These are phyloP conservation scores for Stratiomys singularior DNA, from an alignment of 2,888 invertebrate species.

Conservation along the genomic window DNA sequence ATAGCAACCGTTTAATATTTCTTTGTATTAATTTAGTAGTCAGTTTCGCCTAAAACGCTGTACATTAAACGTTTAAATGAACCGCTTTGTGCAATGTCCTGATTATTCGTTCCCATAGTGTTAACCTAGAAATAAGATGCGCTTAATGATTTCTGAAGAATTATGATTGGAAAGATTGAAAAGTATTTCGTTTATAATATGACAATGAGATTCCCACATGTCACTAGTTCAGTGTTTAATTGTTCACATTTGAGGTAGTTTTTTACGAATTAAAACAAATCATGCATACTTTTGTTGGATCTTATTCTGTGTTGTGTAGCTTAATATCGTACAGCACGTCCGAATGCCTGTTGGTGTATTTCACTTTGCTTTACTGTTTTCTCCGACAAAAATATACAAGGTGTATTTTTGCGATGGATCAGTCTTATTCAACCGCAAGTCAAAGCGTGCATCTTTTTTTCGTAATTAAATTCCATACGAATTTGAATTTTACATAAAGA, in stretches of 20 bases:
- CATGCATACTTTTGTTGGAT: constrained; percentile 1
- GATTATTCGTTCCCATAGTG: constrained; percentile 75
- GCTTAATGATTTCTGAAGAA: not conserved
- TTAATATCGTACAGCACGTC: constrained; percentile 32
- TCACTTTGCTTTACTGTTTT: not conserved
- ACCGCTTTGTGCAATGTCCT: constrained; percentile 89
- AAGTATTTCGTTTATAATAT: not conserved
- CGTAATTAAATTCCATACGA: no score
- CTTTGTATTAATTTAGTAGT: constrained; percentile 65
- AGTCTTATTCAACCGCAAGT: not conserved
- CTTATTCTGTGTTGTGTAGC: not conserved
- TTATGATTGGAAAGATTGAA: not conserved
- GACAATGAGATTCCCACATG: not conserved
- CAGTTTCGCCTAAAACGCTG: constrained; percentile 84
- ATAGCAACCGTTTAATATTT: not conserved
- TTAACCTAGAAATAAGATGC: constrained; percentile 65
- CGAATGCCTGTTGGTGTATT: constrained; percentile 31
- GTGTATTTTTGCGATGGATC: constrained; percentile 21
- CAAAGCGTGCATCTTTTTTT: no score
- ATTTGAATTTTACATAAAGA: no score
- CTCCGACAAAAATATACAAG: not conserved
- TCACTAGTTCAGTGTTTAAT: not conserved
- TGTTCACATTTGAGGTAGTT: not conserved
- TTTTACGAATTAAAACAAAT: not conserved
- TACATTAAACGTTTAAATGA: constrained; percentile 93